Evolutionary conservation across 2,113 vertebrate species (phyloP).

Genomic region (Leptosomus discolor): DNA sequence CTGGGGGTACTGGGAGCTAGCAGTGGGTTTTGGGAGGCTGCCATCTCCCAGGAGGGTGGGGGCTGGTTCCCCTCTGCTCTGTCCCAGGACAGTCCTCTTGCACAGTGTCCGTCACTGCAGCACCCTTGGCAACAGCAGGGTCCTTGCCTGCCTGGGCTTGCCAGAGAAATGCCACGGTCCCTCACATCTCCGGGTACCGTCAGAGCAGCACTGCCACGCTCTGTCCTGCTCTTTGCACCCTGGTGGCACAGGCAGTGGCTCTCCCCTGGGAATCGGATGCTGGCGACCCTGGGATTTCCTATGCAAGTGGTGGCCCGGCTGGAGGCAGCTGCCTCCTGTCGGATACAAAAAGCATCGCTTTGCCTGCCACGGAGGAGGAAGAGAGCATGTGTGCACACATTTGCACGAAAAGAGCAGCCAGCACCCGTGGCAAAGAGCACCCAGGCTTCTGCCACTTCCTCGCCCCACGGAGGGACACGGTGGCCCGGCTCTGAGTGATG

Average conservation of each 20-base stretch:
- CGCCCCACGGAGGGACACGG: rapidly evolving
- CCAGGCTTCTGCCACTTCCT: background rate
- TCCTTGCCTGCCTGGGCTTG: background rate
- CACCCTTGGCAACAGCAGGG: background rate
- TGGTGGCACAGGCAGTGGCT: background rate
- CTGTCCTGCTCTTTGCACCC: background rate
- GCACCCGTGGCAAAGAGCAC: rapidly evolving
- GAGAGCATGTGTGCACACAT: rapidly evolving
- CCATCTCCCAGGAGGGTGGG: background rate
- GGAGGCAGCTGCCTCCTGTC: background rate
- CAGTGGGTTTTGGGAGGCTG: background rate
- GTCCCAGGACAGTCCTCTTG: background rate
- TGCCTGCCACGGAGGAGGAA: background rate
- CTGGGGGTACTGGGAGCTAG: background rate
- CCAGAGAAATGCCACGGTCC: background rate
- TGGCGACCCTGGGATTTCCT: background rate
- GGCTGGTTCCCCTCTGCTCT: background rate
- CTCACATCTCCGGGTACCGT: background rate
- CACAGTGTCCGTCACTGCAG: background rate
- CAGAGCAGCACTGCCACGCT: background rate
- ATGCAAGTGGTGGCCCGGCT: background rate
- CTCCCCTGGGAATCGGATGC: background rate
- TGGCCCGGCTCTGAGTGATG: background rate
- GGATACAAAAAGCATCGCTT: background rate
- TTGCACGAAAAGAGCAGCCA: background rate